phyloP scores from a whole-genome alignment of 1,140 invertebrate species.

The Teleopsis dalmanni region DNA sequence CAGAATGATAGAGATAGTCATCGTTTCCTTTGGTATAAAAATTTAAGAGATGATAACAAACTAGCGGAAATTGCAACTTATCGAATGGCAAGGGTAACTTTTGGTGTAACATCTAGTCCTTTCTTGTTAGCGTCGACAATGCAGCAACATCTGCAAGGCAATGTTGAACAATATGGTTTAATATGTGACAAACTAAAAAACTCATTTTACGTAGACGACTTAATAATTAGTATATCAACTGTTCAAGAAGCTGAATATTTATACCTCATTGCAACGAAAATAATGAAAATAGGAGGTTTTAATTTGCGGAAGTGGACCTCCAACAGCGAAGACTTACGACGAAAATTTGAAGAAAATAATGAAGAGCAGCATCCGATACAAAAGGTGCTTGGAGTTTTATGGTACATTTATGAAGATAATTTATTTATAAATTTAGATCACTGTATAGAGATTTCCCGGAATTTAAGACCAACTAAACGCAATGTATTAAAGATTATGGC shows the following conservation, averaged over 20 bases:
- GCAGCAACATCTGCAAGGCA: background rate
- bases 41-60: too few species aligned
- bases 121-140: background rate
- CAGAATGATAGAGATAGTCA: background rate
- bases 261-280: background rate
- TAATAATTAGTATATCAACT: background rate
- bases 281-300: background rate
- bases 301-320: conserved; percentile 6
- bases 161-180: too few species aligned
- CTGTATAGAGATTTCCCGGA: too few species aligned
- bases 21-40: conserved; percentile 3
- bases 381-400: conserved; percentile 6
- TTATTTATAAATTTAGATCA: too few species aligned
- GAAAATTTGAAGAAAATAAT: background rate
- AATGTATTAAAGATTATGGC: too few species aligned
- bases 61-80: background rate
- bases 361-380: background rate
- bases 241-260: background rate
- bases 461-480: too few species aligned
- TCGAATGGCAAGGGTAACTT: conserved; percentile 8
- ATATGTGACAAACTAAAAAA: background rate
- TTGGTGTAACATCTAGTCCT: too few species aligned
- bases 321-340: background rate
- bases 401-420: too few species aligned
- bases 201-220: conserved; percentile 3